phyloP scores from a whole-genome alignment of 1,140 invertebrate genomes.

The Scaptomyza hsui region DNA sequence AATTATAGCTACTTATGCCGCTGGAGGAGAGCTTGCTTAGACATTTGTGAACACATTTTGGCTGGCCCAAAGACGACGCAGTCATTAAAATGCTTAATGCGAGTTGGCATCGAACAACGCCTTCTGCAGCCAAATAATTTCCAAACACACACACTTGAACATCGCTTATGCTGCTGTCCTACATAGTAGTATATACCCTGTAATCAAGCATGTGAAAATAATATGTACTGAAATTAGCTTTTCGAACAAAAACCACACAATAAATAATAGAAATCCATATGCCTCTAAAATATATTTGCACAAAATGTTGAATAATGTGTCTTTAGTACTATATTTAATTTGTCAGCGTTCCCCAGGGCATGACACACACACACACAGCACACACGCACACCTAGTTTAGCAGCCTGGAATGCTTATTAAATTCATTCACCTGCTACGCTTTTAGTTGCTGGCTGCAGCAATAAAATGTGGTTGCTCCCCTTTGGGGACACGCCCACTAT shows the following conservation, averaged over 20 bases:
- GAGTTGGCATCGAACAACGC: constrained; percentile 28
- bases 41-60: constrained; percentile 43
- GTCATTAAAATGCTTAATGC: constrained; percentile 64
- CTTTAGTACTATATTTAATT: no score
- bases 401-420: no score
- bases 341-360: not conserved
- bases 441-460: constrained; percentile 21
- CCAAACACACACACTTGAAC: constrained; percentile 16
- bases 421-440: constrained; percentile 23
- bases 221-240: no score
- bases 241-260: no score
- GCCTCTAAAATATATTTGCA: no score
- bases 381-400: no score
- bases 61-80: constrained; percentile 34
- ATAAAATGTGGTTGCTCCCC: constrained; percentile 38
- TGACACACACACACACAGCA: no score
- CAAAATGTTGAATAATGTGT: no score
- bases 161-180: constrained; percentile 4
- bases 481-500: constrained; percentile 19
- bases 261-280: no score
- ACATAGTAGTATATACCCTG: not conserved
- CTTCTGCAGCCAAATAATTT: constrained; percentile 5
- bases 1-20: constrained; percentile 67
- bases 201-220: not conserved
- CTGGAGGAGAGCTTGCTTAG: constrained; percentile 54